Conservation (phyloP, 2,797 vertebrate genomes). For the Pangasius mekongensis region DNA sequence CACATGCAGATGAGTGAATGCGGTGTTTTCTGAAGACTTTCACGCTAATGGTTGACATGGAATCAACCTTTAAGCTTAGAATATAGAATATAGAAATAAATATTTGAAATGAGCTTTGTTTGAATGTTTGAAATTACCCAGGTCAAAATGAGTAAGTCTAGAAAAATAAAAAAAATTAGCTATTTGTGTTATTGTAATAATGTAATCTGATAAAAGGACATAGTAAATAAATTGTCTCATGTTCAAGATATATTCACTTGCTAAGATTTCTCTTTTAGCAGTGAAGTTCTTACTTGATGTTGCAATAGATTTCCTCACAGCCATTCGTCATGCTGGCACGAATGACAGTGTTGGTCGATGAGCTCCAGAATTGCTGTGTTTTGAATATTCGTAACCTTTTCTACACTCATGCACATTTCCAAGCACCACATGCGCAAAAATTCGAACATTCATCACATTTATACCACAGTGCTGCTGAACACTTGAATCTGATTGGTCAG, state of each 20-base stretch:
- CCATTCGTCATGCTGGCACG: background rate
- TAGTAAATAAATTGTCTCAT: background rate
- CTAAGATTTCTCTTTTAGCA: background rate
- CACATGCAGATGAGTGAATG: slow-evolving; percentile 22
- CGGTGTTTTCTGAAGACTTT: slow-evolving; percentile 29
- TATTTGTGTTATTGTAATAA: background rate
- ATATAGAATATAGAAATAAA: background rate
- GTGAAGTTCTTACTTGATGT: background rate
- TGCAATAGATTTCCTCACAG: background rate
- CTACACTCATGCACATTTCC: background rate
- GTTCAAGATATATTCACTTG: background rate
- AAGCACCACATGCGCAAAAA: background rate
- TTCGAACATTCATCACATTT: background rate
- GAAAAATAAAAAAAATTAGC: too few relatives aligned
- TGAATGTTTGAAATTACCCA: too few relatives aligned
- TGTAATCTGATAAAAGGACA: background rate
- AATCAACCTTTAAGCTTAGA: background rate
- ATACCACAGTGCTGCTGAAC: background rate
- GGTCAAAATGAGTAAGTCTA: too few relatives aligned
- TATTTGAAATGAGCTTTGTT: too few relatives aligned
- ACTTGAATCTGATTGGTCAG: background rate
- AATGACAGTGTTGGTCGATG: background rate
- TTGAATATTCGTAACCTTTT: background rate
- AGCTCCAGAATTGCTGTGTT: background rate
- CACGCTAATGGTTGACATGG: background rate